Evolutionary conservation across 2,888 invertebrate genomes (phyloP).

Genomic region (Melieria omissa): DNA sequence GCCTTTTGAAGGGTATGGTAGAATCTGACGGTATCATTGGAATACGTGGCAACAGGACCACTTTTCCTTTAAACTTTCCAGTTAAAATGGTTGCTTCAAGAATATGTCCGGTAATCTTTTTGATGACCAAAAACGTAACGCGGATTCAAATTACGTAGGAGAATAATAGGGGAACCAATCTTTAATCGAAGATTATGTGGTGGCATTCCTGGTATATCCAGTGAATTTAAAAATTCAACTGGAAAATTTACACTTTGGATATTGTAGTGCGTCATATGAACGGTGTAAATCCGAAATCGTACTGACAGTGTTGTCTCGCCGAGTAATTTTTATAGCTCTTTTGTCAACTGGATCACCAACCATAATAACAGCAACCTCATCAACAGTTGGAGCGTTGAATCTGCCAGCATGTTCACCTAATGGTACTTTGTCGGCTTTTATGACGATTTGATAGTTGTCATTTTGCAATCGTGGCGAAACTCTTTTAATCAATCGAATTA

Average conservation of each 20-base stretch:
- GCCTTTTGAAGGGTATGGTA: no score
- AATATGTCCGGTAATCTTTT: constrained; percentile 22
- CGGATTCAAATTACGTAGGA: constrained; percentile 38
- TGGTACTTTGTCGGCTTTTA: constrained; percentile 6
- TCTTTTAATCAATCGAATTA: constrained; percentile 9
- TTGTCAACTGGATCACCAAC: constrained; percentile 51
- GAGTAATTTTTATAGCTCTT: constrained; percentile 54
- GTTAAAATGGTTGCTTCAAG: neutral
- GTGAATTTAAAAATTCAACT: constrained; percentile 37
- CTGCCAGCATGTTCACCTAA: constrained; percentile 6
- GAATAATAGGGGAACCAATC: constrained; percentile 44
- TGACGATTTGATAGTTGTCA: constrained; percentile 8
- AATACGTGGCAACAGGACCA: no score
- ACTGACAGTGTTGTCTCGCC: constrained; percentile 34
- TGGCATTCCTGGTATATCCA: constrained; percentile 38
- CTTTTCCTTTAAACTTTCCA: no score
- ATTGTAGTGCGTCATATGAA: neutral
- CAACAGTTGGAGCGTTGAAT: constrained; percentile 7
- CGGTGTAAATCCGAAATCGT: constrained; percentile 32
- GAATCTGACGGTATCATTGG: no score
- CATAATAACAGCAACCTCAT: constrained; percentile 34
- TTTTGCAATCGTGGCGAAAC: constrained; percentile 4
- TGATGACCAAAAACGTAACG: constrained; percentile 35
- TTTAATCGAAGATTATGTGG: constrained; percentile 46
- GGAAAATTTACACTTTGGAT: constrained; percentile 22